Evolutionary conservation across 1,140 invertebrate genomes (phyloP), one percentile per base, ranked within the genome.

Genomic region (Drosophila nigrodunni): DNA sequence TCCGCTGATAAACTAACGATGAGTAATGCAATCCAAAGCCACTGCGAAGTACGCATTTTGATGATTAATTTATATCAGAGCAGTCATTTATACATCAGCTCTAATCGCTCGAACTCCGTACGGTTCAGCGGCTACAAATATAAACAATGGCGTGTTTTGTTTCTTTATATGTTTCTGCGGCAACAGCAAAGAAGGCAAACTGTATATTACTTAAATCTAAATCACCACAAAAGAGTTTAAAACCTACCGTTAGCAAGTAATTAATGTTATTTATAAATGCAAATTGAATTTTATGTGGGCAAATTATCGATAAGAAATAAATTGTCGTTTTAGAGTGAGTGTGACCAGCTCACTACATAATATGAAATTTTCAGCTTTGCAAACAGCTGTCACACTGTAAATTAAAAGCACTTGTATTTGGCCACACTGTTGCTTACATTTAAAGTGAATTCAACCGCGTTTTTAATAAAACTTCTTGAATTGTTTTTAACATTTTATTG

Each of bases 401-500:
- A 30, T 30, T 30, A 30, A 30, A 30, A 5, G 3, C 25, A 30
- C 25, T 2, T 21, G 18, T 30, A 30, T 0, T 6, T 39, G 37
- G 37, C 8, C 37, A 39, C 37, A 9, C 37, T 39, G 7, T 10
- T 39, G 37, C 7, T 39, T 39, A 39, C 37, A 39, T 30, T 30
- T 30, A 1, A 30, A 30, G 25, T 30, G 25, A 30, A 41, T 41
- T 41, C 0, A n/a, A 41, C 9, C 3, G 11, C 3, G 3, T 41
- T 41, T 41, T 41, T 11, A 41, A 41, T 11, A 41, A 41, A 41
- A 10, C 2, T 46, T 10, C 7, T 21, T 21, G 50, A 50, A 49
- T 41, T 54, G 15, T 1, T 50, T 50, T 64, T 50, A 34, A 50
- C 21, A 35, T 15, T 60, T 60, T 13, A 15, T 15, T 52, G 60